A percentile compares a stretch with the other conserved stretches of the same genome.
Evolutionary conservation across 2,113 vertebrate species (phyloP).

Genomic region (Myotis yumanensis): DNA sequence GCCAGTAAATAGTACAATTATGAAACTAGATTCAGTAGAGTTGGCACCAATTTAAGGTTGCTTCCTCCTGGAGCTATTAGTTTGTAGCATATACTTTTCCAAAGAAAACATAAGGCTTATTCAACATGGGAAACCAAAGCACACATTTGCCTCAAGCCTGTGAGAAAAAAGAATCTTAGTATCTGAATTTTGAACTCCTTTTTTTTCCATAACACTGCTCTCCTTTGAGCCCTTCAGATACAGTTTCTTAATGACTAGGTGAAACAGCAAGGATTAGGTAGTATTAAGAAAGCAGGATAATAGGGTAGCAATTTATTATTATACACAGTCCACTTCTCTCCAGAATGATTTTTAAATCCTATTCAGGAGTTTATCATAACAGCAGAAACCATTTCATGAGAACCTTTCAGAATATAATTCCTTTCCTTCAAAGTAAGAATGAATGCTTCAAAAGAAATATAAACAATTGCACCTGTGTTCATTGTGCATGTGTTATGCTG

Average conservation of each 20-base stretch:
- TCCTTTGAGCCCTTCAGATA: constrained; percentile 32
- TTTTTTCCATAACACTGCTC: constrained; percentile 54
- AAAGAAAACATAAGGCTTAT: constrained; percentile 48
- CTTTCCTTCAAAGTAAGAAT: constrained; percentile 40
- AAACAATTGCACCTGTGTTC: not conserved
- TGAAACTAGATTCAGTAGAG: constrained; percentile 43
- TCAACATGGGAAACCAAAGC: constrained; percentile 40
- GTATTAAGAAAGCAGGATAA: constrained; percentile 67
- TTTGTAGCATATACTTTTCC: constrained; percentile 31
- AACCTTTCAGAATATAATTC: constrained; percentile 60
- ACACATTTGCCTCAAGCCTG: not conserved
- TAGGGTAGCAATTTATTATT: constrained; percentile 61
- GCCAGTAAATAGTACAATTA: constrained; percentile 33
- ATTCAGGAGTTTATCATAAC: constrained; percentile 45
- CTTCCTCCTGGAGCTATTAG: constrained; percentile 45
- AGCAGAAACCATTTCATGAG: constrained; percentile 60
- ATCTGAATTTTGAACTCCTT: constrained; percentile 44
- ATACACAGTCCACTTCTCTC: constrained; percentile 1
- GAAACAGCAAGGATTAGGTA: constrained; percentile 65
- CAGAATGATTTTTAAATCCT: constrained; percentile 58
- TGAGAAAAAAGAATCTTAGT: constrained; percentile 39
- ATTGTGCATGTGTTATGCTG: not conserved
- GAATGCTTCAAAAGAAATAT: constrained; percentile 1
- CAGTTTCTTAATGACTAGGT: constrained; percentile 53
- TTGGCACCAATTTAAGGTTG: not conserved